Base-by-base conservation (phyloP, 2,888 invertebrate species). In the Teleogryllus oceanicus region DNA sequence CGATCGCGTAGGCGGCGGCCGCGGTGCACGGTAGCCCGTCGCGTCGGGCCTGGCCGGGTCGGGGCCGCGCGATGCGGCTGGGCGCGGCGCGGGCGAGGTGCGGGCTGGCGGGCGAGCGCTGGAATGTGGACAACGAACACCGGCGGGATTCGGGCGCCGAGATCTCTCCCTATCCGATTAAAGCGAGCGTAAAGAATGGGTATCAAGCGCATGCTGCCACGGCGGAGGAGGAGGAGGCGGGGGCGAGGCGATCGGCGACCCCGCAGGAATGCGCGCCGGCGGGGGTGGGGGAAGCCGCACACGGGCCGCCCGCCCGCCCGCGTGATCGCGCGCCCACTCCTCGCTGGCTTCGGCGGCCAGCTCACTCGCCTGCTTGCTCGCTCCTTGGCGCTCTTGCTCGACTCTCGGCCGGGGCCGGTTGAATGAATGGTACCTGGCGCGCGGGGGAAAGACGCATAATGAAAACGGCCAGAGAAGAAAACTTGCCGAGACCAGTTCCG, bases 221-320 rank as follows among this genome's bases (percentile, higher is more conserved):
- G 62, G 62, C 16, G 62, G 62, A 62, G 62, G 51, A 1, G 51
- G n/a, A n/a, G n/a, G 62, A 4, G 62, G 62, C 13, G 62, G 62
- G 62, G 11, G 62, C 16, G 62, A 62, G 16, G 62, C 62, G 62
- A 62, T 62, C 62, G n/a, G 62, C 62, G 62, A 62, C 62, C 16
- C 62, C n/a, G 62, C 62, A 62, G 62, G 62, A 62, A 62, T 62
- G 62, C 62, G 62, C 62, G 62, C 62, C 62, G n/a, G n/a, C n/a
- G 16, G 62, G 62, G n/a, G 62, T 37, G 62, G 62, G 62, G 62
- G 62, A 62, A 13, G 62, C 62, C 16, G 62, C 62, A 18, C 62
- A 62, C 62, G n/a, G 16, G n/a, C 62, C 62, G 62, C 62, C 62
- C 62, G 37, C 37, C 62, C 62, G 62, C 62, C 62, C 62, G 62